Evolutionary conservation across 2,888 invertebrate species (phyloP).

Genomic region (Heliconius charithonia): DNA sequence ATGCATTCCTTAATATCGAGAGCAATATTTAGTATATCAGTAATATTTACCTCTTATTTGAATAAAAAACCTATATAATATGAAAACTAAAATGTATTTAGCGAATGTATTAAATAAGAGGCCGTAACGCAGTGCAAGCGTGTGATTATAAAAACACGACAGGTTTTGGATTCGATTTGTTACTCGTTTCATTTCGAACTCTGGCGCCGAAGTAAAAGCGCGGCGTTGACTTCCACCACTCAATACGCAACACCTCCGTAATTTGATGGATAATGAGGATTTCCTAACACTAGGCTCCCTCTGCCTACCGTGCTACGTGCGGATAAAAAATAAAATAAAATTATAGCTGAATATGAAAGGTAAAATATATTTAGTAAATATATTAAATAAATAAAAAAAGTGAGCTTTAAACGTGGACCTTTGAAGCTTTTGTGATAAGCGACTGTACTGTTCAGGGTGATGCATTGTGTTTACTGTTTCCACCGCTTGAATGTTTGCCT

Average conservation of each 20-base stretch:
- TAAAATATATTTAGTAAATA: constrained; percentile 12
- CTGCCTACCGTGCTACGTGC: no score
- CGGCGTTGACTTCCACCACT: no score
- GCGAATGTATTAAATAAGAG: no score
- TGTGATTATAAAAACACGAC: no score
- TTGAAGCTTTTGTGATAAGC: constrained; percentile 24
- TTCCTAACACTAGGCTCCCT: no score
- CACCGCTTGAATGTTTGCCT: constrained; percentile 27
- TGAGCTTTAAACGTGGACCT: constrained; percentile 5
- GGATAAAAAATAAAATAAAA: neutral
- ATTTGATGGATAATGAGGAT: no score
- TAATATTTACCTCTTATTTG: neutral
- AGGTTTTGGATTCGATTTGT: no score
- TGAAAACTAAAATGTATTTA: no score
- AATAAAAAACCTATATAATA: neutral
- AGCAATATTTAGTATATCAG: neutral
- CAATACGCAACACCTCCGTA: no score
- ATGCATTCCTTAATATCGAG: constrained; percentile 11
- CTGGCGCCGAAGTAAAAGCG: no score
- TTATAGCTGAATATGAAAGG: neutral
- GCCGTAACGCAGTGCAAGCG: no score
- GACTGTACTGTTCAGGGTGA: constrained; percentile 20
- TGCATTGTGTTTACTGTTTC: constrained; percentile 26
- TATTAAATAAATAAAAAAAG: constrained; percentile 23
- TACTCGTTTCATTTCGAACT: no score